Evolutionary conservation across 1,140 invertebrate species (phyloP), one percentile per base, ranked within the genome.

Genomic region (Oryctes rhinoceros): DNA sequence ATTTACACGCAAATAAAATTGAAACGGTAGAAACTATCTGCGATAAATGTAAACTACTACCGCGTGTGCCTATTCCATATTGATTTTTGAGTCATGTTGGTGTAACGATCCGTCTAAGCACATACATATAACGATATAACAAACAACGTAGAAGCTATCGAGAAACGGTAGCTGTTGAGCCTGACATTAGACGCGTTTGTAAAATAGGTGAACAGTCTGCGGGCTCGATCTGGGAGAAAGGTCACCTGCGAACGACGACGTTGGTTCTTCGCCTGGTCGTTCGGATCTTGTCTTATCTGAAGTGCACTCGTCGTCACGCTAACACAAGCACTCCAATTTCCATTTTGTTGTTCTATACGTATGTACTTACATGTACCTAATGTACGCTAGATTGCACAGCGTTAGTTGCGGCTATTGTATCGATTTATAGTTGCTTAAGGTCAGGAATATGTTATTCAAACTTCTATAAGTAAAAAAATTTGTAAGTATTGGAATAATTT

Each of bases 321-420:
- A 59, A n/a, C 53, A 59, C 53, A 59, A 59, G 53, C 53, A 59
- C 53, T 59, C 53, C 53, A 59, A 59, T 59, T 59, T 59, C 15
- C n/a, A 59, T 59, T n/a, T 59, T 59, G 53, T 59, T 59, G 18
- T 18, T 6, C 53, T 18, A 59, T n/a, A 59, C 18, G 13, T 30
- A 30, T 30, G 24, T 30, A 30, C 24, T n/a, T 30, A 30, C 2
- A 30, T 30, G 24, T 30, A 30, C 24, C 2, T 30, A 30, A 30
- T 2, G 24, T 59, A 59, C 1, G 39, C 39, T 1, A 59, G 53
- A 59, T 59, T n/a, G 15, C 18, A 59, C 5, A 59, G 18, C 53
- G 2, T 3, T 59, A 4, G 39, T 44, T 44, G 39, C 39, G 39
- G 53, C n/a, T 59, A 59, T 59, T 0, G 53, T 18, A 59, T 18